Percentiles rank a stretch among this genome's conserved stretches.
Evolutionary conservation across 2,113 vertebrate genomes (phyloP).

Genomic region (Choloepus hoffmanni): DNA sequence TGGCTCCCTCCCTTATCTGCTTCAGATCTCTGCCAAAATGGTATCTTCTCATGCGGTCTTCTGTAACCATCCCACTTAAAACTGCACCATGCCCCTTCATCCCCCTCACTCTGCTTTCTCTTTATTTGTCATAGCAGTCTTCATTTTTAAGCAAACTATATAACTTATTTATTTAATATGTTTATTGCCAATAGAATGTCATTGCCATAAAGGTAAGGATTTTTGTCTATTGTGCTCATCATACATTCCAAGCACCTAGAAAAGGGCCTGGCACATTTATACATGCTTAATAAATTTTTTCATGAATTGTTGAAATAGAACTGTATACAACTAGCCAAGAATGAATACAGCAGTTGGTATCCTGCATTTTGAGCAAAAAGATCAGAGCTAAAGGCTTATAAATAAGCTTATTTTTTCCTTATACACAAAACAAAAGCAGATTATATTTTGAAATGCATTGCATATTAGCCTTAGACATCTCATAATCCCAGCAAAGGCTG

Average conservation of each 20-base stretch:
- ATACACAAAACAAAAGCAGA: slow-evolving; percentile 12
- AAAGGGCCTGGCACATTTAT: background rate
- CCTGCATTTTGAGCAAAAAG: slow-evolving; percentile 32
- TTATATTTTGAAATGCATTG: background rate
- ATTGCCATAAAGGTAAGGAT: background rate
- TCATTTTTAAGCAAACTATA: background rate
- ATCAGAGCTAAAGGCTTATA: background rate
- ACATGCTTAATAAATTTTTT: background rate
- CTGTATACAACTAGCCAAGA: background rate
- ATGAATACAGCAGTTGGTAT: background rate
- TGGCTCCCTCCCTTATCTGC: background rate
- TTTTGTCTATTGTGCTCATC: background rate
- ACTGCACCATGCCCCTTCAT: background rate
- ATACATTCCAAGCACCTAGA: background rate
- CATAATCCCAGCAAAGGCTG: background rate
- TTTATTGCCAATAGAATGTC: background rate
- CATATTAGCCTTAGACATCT: background rate
- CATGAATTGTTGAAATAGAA: slow-evolving; percentile 38
- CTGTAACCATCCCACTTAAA: background rate
- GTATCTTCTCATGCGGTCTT: background rate
- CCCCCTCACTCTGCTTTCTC: background rate
- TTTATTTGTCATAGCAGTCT: background rate
- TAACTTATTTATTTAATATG: background rate
- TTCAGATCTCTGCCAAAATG: background rate
- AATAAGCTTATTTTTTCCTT: slow-evolving; percentile 12